Conservation (phyloP, 2,113 vertebrate genomes). For the Tenebrosternarchus preto region DNA sequence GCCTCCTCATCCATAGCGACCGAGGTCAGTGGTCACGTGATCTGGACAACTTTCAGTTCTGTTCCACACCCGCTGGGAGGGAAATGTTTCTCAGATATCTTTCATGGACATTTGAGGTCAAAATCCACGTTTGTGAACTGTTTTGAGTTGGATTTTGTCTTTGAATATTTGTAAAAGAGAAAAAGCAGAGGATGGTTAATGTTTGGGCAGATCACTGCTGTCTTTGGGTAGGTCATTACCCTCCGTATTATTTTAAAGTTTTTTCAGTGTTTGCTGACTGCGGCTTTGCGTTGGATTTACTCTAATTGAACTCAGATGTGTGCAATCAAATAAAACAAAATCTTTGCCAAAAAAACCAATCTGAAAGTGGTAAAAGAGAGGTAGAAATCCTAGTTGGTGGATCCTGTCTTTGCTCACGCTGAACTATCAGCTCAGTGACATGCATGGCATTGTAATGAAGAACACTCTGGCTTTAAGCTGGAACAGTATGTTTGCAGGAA, state of each 20-base stretch:
- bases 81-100: no score
- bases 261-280: background rate
- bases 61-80: no score
- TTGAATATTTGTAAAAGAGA: no score
- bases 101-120: no score
- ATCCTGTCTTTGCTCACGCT: constrained; percentile 41
- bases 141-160: no score
- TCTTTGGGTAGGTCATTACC: no score
- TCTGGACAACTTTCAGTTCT: no score
- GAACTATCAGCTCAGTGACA: constrained; percentile 58
- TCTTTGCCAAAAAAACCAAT: background rate
- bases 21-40: constrained; percentile 38
- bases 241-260: background rate
- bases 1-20: constrained; percentile 61
- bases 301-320: background rate
- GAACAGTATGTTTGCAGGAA: constrained; percentile 54
- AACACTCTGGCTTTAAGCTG: constrained; percentile 60
- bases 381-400: constrained; percentile 39
- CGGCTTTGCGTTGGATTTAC: constrained; percentile 10
- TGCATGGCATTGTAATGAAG: constrained; percentile 62
- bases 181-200: no score
- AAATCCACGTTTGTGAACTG: no score
- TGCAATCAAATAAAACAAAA: background rate
- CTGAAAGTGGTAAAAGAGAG: background rate
- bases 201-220: no score